These are phyloP conservation scores for Cerastis leucographa DNA, from an alignment of 2,888 invertebrate genomes.

Conservation along the genomic window DNA sequence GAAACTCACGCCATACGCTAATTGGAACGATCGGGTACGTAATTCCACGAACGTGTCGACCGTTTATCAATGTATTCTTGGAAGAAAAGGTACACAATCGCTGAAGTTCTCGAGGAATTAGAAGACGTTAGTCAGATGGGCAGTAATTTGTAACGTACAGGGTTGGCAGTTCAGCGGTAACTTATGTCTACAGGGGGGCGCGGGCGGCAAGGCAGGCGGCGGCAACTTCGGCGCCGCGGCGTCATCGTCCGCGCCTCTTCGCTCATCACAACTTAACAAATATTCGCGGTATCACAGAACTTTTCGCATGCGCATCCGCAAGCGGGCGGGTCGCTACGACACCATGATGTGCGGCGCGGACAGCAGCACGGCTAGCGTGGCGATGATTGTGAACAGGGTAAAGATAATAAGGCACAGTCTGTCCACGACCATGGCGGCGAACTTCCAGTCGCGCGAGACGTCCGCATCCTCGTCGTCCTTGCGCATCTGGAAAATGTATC, in stretches of 20 bases:
- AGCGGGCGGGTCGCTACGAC: slow-evolving; percentile 93
- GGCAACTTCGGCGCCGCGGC: slow-evolving; percentile 86
- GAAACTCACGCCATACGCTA: slow-evolving; percentile 56
- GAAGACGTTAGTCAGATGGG: slow-evolving; percentile 82
- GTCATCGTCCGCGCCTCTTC: slow-evolving; percentile 86
- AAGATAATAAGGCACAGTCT: slow-evolving; percentile 99
- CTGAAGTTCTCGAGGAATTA: slow-evolving; percentile 76
- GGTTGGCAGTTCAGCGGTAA: slow-evolving; percentile 87
- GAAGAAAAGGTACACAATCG: slow-evolving; percentile 78
- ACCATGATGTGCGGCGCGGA: slow-evolving; percentile 99
- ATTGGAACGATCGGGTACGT: slow-evolving; percentile 66
- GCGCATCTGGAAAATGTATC: slow-evolving; percentile 92
- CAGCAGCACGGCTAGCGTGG: slow-evolving; percentile 98
- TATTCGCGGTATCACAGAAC: slow-evolving; percentile 93
- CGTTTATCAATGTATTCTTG: slow-evolving; percentile 69
- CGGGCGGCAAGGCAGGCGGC: slow-evolving; percentile 86
- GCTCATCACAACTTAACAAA: slow-evolving; percentile 92
- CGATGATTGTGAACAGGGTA: slow-evolving; percentile 99
- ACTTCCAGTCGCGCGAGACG: slow-evolving; percentile 99
- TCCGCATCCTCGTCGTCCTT: slow-evolving; percentile 98
- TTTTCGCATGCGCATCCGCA: slow-evolving; percentile 89
- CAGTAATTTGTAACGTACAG: slow-evolving; percentile 85
- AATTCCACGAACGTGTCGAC: slow-evolving; percentile 71
- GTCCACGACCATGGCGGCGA: slow-evolving; percentile 99
- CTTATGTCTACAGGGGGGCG: slow-evolving; percentile 88